Percentiles rank a stretch among this genome's conserved stretches.
phyloP scores from a whole-genome alignment of 2,797 vertebrate species.

The Squalus acanthias region DNA sequence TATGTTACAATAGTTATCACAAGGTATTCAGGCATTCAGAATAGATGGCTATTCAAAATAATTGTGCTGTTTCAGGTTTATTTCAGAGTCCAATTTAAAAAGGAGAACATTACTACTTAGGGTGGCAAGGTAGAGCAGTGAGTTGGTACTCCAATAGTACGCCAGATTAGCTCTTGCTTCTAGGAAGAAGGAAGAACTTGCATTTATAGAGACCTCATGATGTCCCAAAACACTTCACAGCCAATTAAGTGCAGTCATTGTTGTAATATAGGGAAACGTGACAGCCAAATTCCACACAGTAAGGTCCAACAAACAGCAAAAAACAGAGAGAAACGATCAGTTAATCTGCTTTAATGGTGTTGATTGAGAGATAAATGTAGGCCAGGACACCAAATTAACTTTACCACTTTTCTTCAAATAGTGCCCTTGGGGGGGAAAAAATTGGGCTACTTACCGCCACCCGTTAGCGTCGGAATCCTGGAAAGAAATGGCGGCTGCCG shows the following conservation, averaged over 20 bases:
- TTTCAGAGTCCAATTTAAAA: neutral
- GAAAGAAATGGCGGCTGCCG: no score
- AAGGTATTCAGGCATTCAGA: neutral
- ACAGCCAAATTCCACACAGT: neutral
- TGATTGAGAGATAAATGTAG: neutral
- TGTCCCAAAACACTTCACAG: neutral
- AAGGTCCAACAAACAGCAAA: neutral
- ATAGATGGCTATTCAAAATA: neutral
- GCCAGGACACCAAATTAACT: neutral
- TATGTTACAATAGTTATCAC: neutral
- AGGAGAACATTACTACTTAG: no score
- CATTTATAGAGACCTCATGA: neutral
- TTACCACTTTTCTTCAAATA: neutral
- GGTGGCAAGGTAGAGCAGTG: neutral
- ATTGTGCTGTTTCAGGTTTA: neutral
- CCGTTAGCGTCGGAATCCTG: no score
- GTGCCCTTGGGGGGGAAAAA: neutral
- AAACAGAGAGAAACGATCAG: neutral
- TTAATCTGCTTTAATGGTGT: neutral
- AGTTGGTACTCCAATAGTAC: neutral
- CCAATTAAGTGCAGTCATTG: neutral
- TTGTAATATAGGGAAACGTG: neutral
- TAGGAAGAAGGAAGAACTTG: neutral
- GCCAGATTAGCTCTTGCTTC: neutral
- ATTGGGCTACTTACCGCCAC: no score